phyloP scores from a whole-genome alignment of 1,140 invertebrate genomes.

The Apis florea region DNA sequence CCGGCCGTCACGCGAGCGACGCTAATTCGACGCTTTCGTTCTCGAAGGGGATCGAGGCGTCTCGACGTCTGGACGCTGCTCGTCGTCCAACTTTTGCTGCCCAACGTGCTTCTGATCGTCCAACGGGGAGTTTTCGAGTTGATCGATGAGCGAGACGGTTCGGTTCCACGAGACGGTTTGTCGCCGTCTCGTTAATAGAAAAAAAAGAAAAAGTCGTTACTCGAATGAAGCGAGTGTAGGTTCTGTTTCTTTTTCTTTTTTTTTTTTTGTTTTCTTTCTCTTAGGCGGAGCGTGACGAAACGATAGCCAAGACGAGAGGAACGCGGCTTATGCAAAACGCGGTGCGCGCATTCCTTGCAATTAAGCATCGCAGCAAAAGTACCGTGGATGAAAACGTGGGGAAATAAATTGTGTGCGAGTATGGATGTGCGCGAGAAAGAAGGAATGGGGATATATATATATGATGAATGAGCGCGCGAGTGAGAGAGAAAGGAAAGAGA shows the following conservation, averaged over 20 bases:
- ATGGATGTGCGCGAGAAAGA: background rate
- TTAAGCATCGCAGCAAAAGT: conserved; percentile 2
- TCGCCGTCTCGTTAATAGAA: conserved; percentile 46
- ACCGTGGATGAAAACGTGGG: background rate
- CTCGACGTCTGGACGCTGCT: background rate
- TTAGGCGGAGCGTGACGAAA: background rate
- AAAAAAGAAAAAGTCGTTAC: conserved; percentile 45
- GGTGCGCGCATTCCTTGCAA: conserved; percentile 20
- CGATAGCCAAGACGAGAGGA: conserved; percentile 28
- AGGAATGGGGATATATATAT: conserved; percentile 14
- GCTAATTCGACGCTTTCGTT: background rate
- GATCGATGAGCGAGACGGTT: conserved; percentile 56
- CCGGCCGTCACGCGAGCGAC: background rate
- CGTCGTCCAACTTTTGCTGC: background rate
- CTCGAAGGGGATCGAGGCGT: background rate
- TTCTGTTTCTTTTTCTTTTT: no score
- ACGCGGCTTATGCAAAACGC: conserved; percentile 36
- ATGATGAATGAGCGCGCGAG: conserved; percentile 25
- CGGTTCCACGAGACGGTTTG: conserved; percentile 53
- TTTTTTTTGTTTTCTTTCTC: no score
- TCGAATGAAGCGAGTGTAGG: conserved; percentile 30
- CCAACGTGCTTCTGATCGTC: conserved; percentile 28
- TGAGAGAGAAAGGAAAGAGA: conserved; percentile 19
- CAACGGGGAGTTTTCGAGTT: conserved; percentile 10
- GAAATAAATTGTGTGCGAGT: background rate